A percentile compares a stretch with the other conserved stretches of the same genome.
These are phyloP conservation scores for Archips xylosteana DNA, from an alignment of 2,888 invertebrate species.

Conservation along the genomic window DNA sequence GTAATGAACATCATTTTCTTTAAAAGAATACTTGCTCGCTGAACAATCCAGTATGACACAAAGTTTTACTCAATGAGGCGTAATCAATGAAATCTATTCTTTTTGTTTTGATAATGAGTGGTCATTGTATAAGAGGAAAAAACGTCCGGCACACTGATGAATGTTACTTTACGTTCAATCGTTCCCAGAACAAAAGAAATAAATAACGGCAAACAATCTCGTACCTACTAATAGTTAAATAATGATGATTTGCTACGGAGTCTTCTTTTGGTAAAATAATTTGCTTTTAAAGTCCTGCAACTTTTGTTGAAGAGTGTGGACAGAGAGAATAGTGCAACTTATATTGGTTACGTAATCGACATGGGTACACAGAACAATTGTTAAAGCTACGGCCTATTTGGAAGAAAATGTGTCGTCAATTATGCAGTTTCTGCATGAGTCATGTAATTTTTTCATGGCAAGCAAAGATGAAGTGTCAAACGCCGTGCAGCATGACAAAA, in stretches of 20 bases:
- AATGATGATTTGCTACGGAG: conserved; percentile 24
- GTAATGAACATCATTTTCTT: conserved; percentile 33
- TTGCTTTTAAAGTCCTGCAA: background rate
- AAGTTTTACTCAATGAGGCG: conserved; percentile 34
- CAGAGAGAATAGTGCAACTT: background rate
- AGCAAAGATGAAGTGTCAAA: conserved; percentile 30
- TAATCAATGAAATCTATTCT: conserved; percentile 41
- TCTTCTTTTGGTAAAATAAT: background rate
- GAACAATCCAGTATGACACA: background rate
- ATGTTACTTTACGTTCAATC: conserved; percentile 18
- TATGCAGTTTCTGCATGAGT: conserved; percentile 7
- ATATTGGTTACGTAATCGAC: background rate
- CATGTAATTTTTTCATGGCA: conserved; percentile 1
- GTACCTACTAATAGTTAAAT: conserved; percentile 33
- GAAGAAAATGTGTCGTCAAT: background rate
- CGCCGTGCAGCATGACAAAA: conserved; percentile 35
- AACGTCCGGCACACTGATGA: conserved; percentile 27
- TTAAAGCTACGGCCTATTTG: background rate
- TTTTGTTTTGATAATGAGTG: conserved; percentile 44
- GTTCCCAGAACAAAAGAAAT: conserved; percentile 33
- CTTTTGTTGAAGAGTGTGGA: background rate
- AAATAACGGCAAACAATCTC: conserved; percentile 20
- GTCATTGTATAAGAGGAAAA: conserved; percentile 38
- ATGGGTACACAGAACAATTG: background rate
- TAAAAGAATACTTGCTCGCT: background rate